Percentiles rank a stretch among this genome's conserved stretches.
phyloP scores from a whole-genome alignment of 1,140 invertebrate species.

The Telenomus remus region DNA sequence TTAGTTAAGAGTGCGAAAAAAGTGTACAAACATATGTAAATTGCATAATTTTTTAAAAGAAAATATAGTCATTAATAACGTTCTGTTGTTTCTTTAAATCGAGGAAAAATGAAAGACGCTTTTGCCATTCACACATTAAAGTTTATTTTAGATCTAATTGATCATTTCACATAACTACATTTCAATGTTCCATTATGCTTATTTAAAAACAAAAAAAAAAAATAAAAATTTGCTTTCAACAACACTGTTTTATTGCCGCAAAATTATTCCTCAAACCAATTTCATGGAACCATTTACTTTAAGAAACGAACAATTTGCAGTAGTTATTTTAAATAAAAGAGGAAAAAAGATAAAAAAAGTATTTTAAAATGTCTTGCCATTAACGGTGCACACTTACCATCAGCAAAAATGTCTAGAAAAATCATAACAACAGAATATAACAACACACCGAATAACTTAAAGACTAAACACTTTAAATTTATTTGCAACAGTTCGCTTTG shows the following conservation, averaged over 20 bases:
- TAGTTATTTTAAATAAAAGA: not conserved
- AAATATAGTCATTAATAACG: not conserved
- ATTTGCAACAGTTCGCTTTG: constrained; percentile 10
- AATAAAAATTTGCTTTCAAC: not conserved
- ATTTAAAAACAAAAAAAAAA: not conserved
- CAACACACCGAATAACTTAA: constrained; percentile 36
- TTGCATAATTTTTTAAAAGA: constrained; percentile 27
- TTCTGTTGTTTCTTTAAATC: too few species aligned
- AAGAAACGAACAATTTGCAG: not conserved
- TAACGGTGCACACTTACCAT: constrained; percentile 11
- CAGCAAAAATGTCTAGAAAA: constrained; percentile 14
- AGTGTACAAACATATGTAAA: constrained; percentile 24
- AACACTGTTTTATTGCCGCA: not conserved
- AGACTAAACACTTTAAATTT: constrained; percentile 10
- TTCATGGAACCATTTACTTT: not conserved
- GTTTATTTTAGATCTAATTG: constrained; percentile 14
- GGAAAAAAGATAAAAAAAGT: constrained; percentile 11
- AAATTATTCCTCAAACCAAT: not conserved
- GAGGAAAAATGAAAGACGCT: not conserved
- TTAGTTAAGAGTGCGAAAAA: not conserved
- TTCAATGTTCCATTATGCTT: not conserved
- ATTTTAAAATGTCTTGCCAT: not conserved
- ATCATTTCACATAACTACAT: not conserved
- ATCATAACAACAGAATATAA: constrained; percentile 40
- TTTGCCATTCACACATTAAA: constrained; percentile 1